Base-by-base conservation (phyloP, 2,113 vertebrate genomes). In the Cygnus buccinator region DNA sequence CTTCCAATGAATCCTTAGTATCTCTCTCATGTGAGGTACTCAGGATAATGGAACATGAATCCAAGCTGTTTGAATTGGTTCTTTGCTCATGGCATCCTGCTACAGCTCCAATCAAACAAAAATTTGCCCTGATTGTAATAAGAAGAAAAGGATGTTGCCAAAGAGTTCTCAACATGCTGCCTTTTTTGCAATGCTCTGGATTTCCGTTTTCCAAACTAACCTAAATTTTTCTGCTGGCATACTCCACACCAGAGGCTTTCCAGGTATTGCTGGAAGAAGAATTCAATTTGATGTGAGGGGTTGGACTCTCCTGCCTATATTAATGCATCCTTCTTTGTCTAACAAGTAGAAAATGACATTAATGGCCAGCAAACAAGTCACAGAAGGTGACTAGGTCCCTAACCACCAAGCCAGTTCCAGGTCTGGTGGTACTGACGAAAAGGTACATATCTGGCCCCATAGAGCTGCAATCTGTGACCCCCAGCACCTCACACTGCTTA, bases 361-460 rank as follows among this genome's bases (percentile, higher is more conserved):
- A 78, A n/a, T 14, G 41, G 31, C 26, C 35, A 82, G 37, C 7
- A 78, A 89, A 82, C 15, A 43, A 91, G 33, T 37, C 33, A 41
- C 17, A 58, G 44, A 52, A 10, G 7, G 10, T 50, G 25, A 41
- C 50, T 50, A 35, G 8, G 8, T 55, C 44, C 39, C 37, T 74
- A 50, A 13, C 0, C 0, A 16, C 11, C 26, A 43, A 63, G 37
- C 25, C 37, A 54, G 10, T 0, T 0, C 16, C 13, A 39, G 35
- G 12, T 82, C 43, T 37, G 0, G 62, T 2, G 11, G 33, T 44
- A 62, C 3, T 0, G 1, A 85, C 41, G 54, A 7, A 16, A 68
- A 15, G 21, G 33, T 37, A 21, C 13, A 52, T 26, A 66, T 44
- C 7, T 29, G 16, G 9, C 14, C 37, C 62, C 0, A 0, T 17